Evolutionary conservation across 2,113 vertebrate species (phyloP), one percentile per base, ranked within the genome.

Genomic region (Neogobius melanostomus): DNA sequence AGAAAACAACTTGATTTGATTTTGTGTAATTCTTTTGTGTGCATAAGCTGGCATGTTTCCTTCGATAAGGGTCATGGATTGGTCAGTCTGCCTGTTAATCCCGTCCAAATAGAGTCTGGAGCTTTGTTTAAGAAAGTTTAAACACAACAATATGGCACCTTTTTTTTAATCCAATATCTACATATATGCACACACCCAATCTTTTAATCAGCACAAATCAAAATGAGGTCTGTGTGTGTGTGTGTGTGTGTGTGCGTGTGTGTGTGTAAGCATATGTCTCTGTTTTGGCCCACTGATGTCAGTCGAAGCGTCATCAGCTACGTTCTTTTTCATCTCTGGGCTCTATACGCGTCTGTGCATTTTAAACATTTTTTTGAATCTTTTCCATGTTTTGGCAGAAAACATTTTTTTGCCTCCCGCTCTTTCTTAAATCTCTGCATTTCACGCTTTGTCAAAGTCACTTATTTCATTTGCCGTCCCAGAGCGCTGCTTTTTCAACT

Each of bases 241-340:
- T 21, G 21, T 21, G 21, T 21, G 21, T 21, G 21, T 21, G 21
- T 21, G 21, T 2, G 21, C 2, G 21, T 21, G 21, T 21, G 21
- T 21, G 21, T 21, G 21, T 21, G 21, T 21, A 21, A 21, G 17
- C 48, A 48, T 71, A 75, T 76, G 69, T 43, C 51, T 82, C 64
- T 60, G 70, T 72, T 82, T 72, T 73, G 59, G 70, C 73, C 56
- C 53, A 16, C 16, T 68, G 68, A 68, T 57, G 71, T 66, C 50
- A 60, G 16, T 69, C 71, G 53, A 64, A 16, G 63, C 70, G 75
- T 85, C 67, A 66, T 74, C 74, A 72, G 12, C 10, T 16, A 68
- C 68, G 69, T 82, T 64, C 79, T 75, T 72, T 72, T 64, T 56
- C 57, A 59, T 74, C 64, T 53, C 71, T 71, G 69, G 36, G 50